phyloP scores from a whole-genome alignment of 2,888 invertebrate genomes.

The Punctoribates punctum region DNA sequence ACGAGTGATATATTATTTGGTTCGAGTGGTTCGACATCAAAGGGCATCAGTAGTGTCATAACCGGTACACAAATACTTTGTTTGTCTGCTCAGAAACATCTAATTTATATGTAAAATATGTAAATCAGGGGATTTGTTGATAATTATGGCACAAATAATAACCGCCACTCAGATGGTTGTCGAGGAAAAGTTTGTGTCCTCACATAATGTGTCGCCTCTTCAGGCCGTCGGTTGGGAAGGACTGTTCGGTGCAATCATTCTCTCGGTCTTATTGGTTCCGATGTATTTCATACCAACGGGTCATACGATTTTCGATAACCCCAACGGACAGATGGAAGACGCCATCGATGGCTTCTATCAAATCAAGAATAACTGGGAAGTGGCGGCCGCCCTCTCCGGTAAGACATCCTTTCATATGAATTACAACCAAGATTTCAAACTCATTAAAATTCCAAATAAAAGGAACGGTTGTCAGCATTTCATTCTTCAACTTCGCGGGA shows the following conservation, averaged over 20 bases:
- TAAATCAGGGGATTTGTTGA: conserved; percentile 58
- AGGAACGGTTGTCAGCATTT: conserved; percentile 79
- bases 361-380: conserved; percentile 63
- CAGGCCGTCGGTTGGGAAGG: conserved; percentile 93
- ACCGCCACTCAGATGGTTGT: conserved; percentile 87
- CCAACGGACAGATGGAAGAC: conserved; percentile 66
- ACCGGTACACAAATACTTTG: conserved; percentile 58
- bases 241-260: conserved; percentile 66
- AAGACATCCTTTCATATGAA: conserved; percentile 50
- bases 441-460: conserved; percentile 24
- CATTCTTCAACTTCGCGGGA: conserved; percentile 88
- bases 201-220: conserved; percentile 78
- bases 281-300: conserved; percentile 65
- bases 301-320: conserved; percentile 47
- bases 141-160: conserved; percentile 67
- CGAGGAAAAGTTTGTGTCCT: conserved; percentile 83
- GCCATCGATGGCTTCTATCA: conserved; percentile 77
- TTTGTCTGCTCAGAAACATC: background rate
- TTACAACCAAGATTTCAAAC: background rate
- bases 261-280: conserved; percentile 65
- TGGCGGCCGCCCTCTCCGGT: conserved; percentile 67
- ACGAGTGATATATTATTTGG: conserved; percentile 63
- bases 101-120: conserved; percentile 51
- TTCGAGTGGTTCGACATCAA: conserved; percentile 38
- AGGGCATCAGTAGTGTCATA: conserved; percentile 63